Percentiles rank a stretch among this genome's conserved stretches.
These are phyloP conservation scores for Drosophila nigrodunni DNA, from an alignment of 1,140 invertebrate genomes.

Conservation along the genomic window DNA sequence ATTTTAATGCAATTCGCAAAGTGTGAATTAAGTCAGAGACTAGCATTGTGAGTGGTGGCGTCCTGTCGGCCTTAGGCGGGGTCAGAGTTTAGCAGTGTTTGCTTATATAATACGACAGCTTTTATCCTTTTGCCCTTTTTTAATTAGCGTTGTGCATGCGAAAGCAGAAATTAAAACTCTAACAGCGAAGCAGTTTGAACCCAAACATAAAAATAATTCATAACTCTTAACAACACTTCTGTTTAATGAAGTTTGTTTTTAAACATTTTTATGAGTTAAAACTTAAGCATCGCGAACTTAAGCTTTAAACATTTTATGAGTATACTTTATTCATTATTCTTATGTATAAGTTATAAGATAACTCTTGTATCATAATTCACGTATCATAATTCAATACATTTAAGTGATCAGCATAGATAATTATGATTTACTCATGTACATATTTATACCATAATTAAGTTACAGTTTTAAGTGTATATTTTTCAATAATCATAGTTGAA, in stretches of 20 bases:
- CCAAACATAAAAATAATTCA: neutral
- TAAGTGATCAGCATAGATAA: conserved; percentile 4
- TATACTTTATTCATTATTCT: neutral
- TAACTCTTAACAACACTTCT: conserved; percentile 1
- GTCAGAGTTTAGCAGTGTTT: conserved; percentile 4
- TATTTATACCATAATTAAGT: neutral
- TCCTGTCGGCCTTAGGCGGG: neutral
- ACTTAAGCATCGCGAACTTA: neutral
- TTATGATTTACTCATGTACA: neutral
- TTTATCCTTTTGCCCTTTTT: conserved; percentile 25
- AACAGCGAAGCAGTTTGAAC: neutral
- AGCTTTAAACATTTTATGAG: no score
- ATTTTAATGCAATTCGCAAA: conserved; percentile 49
- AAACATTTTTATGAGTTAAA: conserved; percentile 2
- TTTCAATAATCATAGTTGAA: conserved; percentile 1
- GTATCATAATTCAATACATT: neutral
- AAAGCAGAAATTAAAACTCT: conserved; percentile 9
- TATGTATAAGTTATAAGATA: neutral
- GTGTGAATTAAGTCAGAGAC: conserved; percentile 19
- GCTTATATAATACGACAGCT: conserved; percentile 26
- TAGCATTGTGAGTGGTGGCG: neutral
- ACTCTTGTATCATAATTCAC: neutral
- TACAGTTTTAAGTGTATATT: neutral
- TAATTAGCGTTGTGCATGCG: conserved; percentile 38
- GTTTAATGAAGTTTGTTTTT: neutral